Percentiles rank a stretch among this genome's conserved stretches.
Evolutionary conservation across 2,113 vertebrate species (phyloP).

Genomic region (Cyanistes caeruleus): DNA sequence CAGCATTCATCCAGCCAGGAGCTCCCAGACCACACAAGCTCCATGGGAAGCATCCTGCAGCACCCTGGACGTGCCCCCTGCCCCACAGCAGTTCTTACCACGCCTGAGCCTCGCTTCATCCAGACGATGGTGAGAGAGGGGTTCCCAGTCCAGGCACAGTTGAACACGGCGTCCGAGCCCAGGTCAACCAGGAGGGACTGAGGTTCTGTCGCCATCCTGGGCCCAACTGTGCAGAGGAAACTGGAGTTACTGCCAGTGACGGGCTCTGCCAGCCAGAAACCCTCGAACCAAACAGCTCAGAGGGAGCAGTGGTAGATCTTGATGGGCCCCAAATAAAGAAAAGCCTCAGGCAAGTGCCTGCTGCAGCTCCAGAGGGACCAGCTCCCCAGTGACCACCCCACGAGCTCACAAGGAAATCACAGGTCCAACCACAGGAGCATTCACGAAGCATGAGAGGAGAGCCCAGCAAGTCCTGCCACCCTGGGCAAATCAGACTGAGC

Average conservation of each 20-base stretch:
- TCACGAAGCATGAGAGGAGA: not conserved
- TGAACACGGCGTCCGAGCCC: slow-evolving; percentile 92
- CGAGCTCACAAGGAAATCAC: rapidly evolving
- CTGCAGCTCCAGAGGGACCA: not conserved
- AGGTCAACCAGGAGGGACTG: slow-evolving; percentile 95
- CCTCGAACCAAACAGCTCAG: not conserved
- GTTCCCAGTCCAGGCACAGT: slow-evolving; percentile 96
- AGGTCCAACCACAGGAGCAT: rapidly evolving
- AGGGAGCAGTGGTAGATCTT: not conserved
- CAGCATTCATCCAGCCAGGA: not conserved
- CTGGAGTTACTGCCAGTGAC: not conserved
- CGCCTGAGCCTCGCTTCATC: slow-evolving; percentile 98
- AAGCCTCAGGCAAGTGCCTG: not conserved
- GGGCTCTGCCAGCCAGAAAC: not conserved
- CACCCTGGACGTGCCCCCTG: rapidly evolving
- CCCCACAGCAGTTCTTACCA: slow-evolving; percentile 77
- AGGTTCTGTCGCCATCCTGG: slow-evolving; percentile 91
- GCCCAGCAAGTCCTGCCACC: not conserved
- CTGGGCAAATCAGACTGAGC: not conserved
- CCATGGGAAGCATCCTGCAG: not conserved
- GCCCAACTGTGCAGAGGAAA: slow-evolving; percentile 83
- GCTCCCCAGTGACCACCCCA: not conserved
- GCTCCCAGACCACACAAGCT: rapidly evolving
- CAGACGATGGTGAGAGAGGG: slow-evolving; percentile 97
- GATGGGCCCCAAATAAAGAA: not conserved